Evolutionary conservation across 1,140 invertebrate genomes (phyloP).

Genomic region (Aporrectodea caliginosa): DNA sequence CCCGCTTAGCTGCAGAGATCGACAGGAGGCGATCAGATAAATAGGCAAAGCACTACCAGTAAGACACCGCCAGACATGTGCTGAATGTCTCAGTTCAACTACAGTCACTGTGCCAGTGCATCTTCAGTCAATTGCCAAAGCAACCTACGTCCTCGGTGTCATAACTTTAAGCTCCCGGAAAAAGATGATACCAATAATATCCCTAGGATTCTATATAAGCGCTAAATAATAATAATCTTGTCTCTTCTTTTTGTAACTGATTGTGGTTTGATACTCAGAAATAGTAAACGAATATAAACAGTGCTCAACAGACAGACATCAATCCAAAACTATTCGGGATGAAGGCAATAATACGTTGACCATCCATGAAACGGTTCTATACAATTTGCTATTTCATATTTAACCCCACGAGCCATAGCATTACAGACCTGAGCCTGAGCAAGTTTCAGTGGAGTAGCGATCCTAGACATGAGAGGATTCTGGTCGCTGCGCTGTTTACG

Average conservation of each 20-base stretch:
- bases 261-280: background rate
- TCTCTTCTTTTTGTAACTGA: background rate
- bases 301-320: background rate
- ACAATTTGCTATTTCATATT: background rate
- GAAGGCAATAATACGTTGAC: no score
- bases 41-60: no score
- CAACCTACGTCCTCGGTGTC: no score
- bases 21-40: no score
- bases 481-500: constrained; percentile 56
- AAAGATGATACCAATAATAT: no score
- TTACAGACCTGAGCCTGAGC: constrained; percentile 61
- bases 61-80: no score
- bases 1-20: no score
- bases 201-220: background rate
- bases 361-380: background rate
- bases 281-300: background rate
- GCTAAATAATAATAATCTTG: background rate
- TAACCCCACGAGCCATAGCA: background rate
- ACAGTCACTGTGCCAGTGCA: no score
- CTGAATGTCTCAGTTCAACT: no score
- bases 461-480: constrained; percentile 58
- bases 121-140: no score
- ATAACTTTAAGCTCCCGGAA: no score
- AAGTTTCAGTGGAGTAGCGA: constrained; percentile 70
- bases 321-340: no score